Percentiles rank a stretch among this genome's conserved stretches.
phyloP scores from a whole-genome alignment of 2,113 vertebrate species.

The Tachysurus fulvidraco region DNA sequence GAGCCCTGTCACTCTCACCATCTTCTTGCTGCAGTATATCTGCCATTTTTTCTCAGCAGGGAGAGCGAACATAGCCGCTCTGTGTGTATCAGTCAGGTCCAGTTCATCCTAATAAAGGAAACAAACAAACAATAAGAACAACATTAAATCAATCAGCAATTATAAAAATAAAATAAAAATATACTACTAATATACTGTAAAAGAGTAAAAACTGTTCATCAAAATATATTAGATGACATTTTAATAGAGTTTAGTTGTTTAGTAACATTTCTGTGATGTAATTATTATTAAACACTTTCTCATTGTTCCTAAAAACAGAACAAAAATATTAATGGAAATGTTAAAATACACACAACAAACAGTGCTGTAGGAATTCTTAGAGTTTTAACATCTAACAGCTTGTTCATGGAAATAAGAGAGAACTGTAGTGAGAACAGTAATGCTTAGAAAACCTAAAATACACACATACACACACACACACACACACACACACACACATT shows the following conservation, averaged over 20 bases:
- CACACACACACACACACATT: background rate
- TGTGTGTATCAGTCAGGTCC: conserved; percentile 88
- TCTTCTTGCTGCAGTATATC: conserved; percentile 94
- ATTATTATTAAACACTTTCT: background rate
- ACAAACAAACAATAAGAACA: background rate
- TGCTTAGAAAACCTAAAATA: background rate
- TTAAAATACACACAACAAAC: too few relatives aligned
- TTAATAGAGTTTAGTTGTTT: too few relatives aligned
- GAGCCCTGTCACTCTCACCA: conserved; percentile 71
- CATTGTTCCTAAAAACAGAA: too few relatives aligned
- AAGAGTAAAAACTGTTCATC: background rate
- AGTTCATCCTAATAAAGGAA: conserved; percentile 83
- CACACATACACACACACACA: background rate
- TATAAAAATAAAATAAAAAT: background rate
- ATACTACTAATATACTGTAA: too few relatives aligned
- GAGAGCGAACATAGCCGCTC: conserved; percentile 91
- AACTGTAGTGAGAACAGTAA: background rate
- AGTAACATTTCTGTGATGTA: too few relatives aligned
- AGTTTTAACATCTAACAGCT: background rate
- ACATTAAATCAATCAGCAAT: background rate
- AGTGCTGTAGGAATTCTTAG: background rate
- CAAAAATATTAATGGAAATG: too few relatives aligned
- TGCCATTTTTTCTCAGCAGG: conserved; percentile 95
- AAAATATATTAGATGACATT: too few relatives aligned
- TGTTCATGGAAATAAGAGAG: background rate